Conservation (phyloP, 1,140 invertebrate species). For the Thrips palmi region DNA sequence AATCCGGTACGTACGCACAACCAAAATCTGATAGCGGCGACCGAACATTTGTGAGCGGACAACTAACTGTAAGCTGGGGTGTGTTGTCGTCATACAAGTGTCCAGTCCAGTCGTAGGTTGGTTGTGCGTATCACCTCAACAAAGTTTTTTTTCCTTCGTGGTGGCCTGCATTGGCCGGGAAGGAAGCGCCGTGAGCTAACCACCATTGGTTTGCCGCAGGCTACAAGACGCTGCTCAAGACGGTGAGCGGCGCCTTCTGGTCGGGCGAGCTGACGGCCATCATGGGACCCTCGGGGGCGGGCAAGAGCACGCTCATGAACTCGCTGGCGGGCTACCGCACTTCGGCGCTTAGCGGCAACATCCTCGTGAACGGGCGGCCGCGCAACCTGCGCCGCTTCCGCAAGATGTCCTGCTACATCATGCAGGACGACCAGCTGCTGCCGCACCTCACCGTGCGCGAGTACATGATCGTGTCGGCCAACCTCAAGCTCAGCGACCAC, state of each 20-base stretch:
- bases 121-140: too few species aligned
- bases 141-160: neutral
- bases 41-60: too few species aligned
- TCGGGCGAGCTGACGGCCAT: conserved; percentile 59
- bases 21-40: neutral
- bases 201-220: conserved; percentile 33
- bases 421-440: conserved; percentile 73
- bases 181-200: neutral
- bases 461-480: conserved; percentile 62
- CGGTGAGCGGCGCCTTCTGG: conserved; percentile 41
- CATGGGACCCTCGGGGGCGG: conserved; percentile 68
- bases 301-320: conserved; percentile 63
- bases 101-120: too few species aligned
- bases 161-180: neutral
- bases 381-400: conserved; percentile 56
- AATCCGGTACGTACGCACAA: too few species aligned
- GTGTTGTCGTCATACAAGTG: too few species aligned
- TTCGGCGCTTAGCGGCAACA: conserved; percentile 45
- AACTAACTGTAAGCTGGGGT: too few species aligned
- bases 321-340: conserved; percentile 48
- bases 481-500: conserved; percentile 49
- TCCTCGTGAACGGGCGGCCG: conserved; percentile 67
- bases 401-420: conserved; percentile 66
- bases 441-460: conserved; percentile 70
- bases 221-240: conserved; percentile 43